A percentile compares a stretch with the other conserved stretches of the same genome.
Conservation (phyloP, 2,797 vertebrate genomes). For the Peromyscus aztecus region DNA sequence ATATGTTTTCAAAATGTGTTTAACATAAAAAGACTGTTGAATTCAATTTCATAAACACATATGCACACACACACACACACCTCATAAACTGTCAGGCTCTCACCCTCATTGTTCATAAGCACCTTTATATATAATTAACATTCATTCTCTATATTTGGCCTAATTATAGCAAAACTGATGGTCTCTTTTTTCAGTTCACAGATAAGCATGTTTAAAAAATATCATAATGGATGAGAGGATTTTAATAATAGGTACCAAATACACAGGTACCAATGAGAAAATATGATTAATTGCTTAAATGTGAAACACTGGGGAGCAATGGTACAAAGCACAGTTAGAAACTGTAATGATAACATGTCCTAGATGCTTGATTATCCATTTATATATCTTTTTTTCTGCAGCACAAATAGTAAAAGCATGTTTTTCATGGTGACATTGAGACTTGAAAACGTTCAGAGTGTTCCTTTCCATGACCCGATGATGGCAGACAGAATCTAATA, state of each 20-base stretch:
- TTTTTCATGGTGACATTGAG: neutral
- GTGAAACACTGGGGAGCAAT: neutral
- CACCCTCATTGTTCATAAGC: neutral
- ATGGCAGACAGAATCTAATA: neutral
- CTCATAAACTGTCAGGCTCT: neutral
- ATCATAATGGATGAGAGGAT: neutral
- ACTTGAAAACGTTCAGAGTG: neutral
- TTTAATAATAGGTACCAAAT: neutral
- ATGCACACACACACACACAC: neutral
- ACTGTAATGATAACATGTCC: neutral
- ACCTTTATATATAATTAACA: conserved; percentile 14
- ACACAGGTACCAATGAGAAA: neutral
- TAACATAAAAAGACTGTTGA: neutral
- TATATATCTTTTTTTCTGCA: neutral
- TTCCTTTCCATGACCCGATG: neutral
- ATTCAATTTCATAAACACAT: neutral
- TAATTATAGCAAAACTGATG: neutral
- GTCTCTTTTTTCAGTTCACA: neutral
- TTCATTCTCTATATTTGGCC: neutral
- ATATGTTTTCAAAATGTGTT: neutral
- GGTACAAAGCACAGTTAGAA: neutral
- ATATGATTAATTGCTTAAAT: conserved; percentile 10
- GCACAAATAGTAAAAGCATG: neutral
- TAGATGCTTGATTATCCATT: neutral
- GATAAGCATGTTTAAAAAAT: neutral